Base-by-base conservation (phyloP, 2,888 invertebrate species). In the Latrodectus hesperus region DNA sequence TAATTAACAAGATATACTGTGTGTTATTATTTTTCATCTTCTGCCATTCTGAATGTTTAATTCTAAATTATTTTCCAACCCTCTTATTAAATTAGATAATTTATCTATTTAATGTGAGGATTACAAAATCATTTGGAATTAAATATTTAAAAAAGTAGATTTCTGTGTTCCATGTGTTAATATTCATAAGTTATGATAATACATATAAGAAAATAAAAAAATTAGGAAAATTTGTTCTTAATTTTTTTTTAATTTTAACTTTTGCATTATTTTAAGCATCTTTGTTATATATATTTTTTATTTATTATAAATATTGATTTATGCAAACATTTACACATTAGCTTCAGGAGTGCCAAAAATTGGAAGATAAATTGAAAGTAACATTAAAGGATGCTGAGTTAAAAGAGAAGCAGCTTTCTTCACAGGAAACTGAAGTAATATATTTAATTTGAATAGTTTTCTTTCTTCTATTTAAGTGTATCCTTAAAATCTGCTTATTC, bases 381-480 rank as follows among this genome's bases (percentile, higher is more conserved):
- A 92, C 92, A 9, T 83, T 93, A 52, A 89, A 90, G 55, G 92
- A 92, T 87, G 89, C 93, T 77, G 92, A 92, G 83, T 92, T 92
- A 84, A 90, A 92, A 84, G 93, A 93, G 83, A 91, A 91, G 85
- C 91, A 92, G 81, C 89, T 93, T 22, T 91, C 91, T 12, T 91
- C 91, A 14, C 92, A 92, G 90, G 93, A 93, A 90, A 91, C 91
- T 76, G 92, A 93, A 91, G 92, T 92, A 90, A 38, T 73, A 17
- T 17, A 8, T 68, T 68, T 17, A 26, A 26, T 12, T 22, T 68
- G 11, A 68, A 68, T 22, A 68, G 3, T 26, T 10, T 22, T 26
- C 38, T 68, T 68, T 16, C 9, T 68, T 17, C 10, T 26, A 6
- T 38, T 38, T 38, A 38, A 38, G 0, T 38, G 2, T 38, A 38